Conservation (phyloP, 2,113 vertebrate genomes). For the Cervus canadensis region DNA sequence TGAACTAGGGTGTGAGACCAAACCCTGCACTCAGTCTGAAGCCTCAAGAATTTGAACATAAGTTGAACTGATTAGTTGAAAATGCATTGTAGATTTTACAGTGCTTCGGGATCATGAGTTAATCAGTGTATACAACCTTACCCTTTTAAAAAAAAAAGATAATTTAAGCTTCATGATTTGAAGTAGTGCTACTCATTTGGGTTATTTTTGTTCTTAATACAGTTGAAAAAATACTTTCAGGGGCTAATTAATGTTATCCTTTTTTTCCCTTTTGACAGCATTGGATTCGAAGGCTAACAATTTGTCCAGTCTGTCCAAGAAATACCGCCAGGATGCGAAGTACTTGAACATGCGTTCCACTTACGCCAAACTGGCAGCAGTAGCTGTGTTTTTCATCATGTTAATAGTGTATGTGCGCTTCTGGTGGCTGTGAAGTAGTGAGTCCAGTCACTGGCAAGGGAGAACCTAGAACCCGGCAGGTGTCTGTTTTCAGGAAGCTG, state of each 20-base stretch:
- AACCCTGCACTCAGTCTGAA: background rate
- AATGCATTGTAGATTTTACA: background rate
- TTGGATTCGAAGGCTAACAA: slow-evolving; percentile 98
- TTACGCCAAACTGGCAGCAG: slow-evolving; percentile 95
- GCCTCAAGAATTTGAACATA: background rate
- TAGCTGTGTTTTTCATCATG: slow-evolving; percentile 98
- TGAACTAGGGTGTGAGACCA: background rate
- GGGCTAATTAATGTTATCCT: slow-evolving; percentile 33
- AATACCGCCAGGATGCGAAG: slow-evolving; percentile 97
- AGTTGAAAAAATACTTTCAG: background rate
- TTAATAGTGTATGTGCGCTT: slow-evolving; percentile 97
- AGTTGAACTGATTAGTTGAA: background rate
- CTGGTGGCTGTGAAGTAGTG: slow-evolving; percentile 95
- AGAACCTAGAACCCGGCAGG: slow-evolving; percentile 70
- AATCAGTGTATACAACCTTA: background rate
- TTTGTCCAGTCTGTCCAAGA: slow-evolving; percentile 97
- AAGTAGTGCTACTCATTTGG: background rate
- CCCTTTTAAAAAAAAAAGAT: background rate
- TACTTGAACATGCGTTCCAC: slow-evolving; percentile 99
- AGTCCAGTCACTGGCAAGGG: slow-evolving; percentile 53
- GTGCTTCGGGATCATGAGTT: background rate
- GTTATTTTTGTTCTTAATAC: slow-evolving; percentile 27
- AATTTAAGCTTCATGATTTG: background rate
- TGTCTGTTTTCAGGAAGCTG: slow-evolving; percentile 77
- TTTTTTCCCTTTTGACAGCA: slow-evolving; percentile 81